Percentiles rank a stretch among this genome's conserved stretches.
phyloP scores from a whole-genome alignment of 1,140 invertebrate genomes.

The Teleopsis dalmanni region DNA sequence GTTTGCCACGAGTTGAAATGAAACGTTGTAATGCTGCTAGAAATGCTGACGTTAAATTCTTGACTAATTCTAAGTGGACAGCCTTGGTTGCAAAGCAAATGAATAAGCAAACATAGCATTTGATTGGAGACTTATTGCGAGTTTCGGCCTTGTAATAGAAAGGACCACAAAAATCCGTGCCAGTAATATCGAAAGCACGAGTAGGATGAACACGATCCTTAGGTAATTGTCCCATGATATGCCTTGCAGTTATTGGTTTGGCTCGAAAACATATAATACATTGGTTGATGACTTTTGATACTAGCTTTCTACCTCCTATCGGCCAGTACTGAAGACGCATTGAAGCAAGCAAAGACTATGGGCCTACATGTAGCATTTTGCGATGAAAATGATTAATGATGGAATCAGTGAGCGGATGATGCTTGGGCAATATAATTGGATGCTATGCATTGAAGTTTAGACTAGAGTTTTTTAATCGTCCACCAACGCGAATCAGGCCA shows the following conservation, averaged over 20 bases:
- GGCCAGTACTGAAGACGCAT: no score
- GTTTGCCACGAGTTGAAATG: no score
- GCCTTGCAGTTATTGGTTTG: background rate
- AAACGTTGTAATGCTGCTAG: conserved; percentile 36
- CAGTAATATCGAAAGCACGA: no score
- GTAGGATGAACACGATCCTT: no score
- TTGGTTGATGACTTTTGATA: no score
- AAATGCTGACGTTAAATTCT: conserved; percentile 31
- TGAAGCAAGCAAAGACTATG: background rate
- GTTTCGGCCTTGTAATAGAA: no score
- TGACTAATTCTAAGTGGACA: conserved; percentile 21
- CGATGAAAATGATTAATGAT: background rate
- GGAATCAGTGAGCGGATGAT: background rate
- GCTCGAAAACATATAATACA: no score
- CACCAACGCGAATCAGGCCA: no score
- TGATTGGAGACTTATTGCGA: no score
- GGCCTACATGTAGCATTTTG: background rate
- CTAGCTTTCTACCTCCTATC: no score
- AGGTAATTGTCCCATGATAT: conserved; percentile 10
- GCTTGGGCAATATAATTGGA: background rate
- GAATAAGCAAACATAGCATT: conserved; percentile 26
- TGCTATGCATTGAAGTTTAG: background rate
- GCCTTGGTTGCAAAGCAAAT: conserved; percentile 22
- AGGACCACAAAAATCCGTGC: no score
- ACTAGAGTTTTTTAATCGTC: no score